phyloP scores from a whole-genome alignment of 2,797 vertebrate genomes.

The Paedocypris micromegethes region DNA sequence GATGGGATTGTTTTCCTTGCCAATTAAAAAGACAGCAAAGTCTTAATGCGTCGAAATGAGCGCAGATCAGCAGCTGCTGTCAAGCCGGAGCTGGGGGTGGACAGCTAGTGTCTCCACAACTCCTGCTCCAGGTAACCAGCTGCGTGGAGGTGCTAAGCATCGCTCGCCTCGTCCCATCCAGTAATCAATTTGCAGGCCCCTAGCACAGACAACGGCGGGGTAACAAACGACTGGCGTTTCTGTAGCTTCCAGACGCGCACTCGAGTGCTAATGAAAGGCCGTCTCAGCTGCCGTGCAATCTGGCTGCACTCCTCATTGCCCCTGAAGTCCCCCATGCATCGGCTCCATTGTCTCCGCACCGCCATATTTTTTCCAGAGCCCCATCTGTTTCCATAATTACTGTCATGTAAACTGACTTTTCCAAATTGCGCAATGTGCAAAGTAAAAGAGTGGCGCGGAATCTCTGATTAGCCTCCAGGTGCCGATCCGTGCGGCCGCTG shows the following conservation, averaged over 20 bases:
- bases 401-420: slow-evolving; percentile 60
- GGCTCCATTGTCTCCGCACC: slow-evolving; percentile 51
- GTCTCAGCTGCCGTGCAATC: slow-evolving; percentile 63
- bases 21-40: slow-evolving; percentile 51
- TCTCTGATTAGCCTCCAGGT: slow-evolving; percentile 43
- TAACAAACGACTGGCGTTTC: slow-evolving; percentile 49
- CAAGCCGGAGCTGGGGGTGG: slow-evolving; percentile 43
- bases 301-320: slow-evolving; percentile 54
- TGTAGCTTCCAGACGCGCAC: slow-evolving; percentile 42
- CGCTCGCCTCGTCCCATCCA: slow-evolving; percentile 46
- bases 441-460: slow-evolving; percentile 29
- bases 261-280: slow-evolving; percentile 55
- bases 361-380: slow-evolving; percentile 55
- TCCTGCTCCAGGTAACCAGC: slow-evolving; percentile 39
- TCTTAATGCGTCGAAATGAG: slow-evolving; percentile 45
- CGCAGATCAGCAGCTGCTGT: slow-evolving; percentile 46
- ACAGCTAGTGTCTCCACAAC: slow-evolving; percentile 37
- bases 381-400: slow-evolving; percentile 66
- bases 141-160: slow-evolving; percentile 45
- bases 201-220: slow-evolving; percentile 42
- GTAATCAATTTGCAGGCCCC: slow-evolving; percentile 50
- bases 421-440: slow-evolving; percentile 41
- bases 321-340: slow-evolving; percentile 52
- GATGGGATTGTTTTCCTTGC: slow-evolving; percentile 47
- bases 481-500: slow-evolving; percentile 24